phyloP scores from a whole-genome alignment of 2,113 vertebrate genomes.

The Apistogramma diplotaenia region DNA sequence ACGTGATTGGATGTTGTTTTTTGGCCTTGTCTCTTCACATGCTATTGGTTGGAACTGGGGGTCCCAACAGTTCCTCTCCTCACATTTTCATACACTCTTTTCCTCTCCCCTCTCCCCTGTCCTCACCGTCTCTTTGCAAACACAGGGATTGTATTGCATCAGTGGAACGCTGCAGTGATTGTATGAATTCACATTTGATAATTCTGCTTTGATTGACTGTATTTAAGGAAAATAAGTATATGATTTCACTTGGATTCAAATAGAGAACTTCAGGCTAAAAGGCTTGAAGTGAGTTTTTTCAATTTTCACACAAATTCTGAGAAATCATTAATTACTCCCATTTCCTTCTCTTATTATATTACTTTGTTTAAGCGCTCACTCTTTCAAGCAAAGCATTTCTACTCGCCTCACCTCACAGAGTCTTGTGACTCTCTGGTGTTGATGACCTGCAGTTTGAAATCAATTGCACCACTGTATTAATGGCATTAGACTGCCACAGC shows the following conservation, averaged over 20 bases:
- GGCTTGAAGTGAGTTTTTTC: background rate
- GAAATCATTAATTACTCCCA: no score
- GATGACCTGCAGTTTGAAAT: slow-evolving; percentile 20
- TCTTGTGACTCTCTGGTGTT: slow-evolving; percentile 39
- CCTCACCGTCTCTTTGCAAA: background rate
- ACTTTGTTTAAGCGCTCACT: background rate
- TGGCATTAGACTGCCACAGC: background rate
- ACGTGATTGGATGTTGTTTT: slow-evolving; percentile 45
- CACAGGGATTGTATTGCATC: slow-evolving; percentile 18
- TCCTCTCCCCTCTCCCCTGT: background rate
- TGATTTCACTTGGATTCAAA: background rate
- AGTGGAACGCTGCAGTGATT: background rate
- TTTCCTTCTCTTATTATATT: no score
- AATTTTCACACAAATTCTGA: background rate
- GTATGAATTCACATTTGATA: background rate
- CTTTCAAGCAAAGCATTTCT: background rate
- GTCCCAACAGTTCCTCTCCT: slow-evolving; percentile 5
- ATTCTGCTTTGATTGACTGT: background rate
- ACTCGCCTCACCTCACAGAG: background rate
- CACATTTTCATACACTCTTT: slow-evolving; percentile 18
- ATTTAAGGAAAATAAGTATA: background rate
- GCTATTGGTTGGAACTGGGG: slow-evolving; percentile 12
- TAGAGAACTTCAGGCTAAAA: background rate
- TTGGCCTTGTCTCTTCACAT: slow-evolving; percentile 30
- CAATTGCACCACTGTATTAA: background rate